Evolutionary conservation across 2,888 invertebrate genomes (phyloP), one percentile per base, ranked within the genome.

Genomic region (Epiblema foenella): DNA sequence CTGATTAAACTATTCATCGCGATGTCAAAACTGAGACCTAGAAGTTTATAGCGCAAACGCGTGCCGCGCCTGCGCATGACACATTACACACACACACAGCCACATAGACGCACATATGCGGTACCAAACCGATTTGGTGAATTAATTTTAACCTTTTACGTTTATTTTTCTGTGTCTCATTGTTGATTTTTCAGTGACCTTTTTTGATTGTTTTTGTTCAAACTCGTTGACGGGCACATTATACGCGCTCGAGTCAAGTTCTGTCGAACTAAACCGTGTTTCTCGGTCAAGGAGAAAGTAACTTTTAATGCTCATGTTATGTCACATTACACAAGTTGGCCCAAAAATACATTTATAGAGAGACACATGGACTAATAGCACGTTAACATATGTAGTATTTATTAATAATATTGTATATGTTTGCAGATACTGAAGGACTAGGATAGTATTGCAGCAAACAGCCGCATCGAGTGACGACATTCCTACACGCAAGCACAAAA

Each of bases 231-330:
- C 37, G 24, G 17, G 59, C 59, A 52, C 54, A 11, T 60, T 60
- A 60, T 24, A 54, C 39, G 69, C 17, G n/a, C 24, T 37, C 52
- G 42, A 52, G 18, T 64, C 64, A 39, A 69, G 58, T 52, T 52
- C 58, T 64, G 52, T 69, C 51, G 42, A 69, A 59, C 42, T 52
- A 69, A 69, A 60, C 64, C 58, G 58, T 64, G 69, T 69, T 69
- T 69, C 64, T 52, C 69, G 69, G 69, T 69, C 69, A 69, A 69
- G 69, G 69, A 69, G 64, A 59, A 65, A 69, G 64, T 58, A 58
- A 59, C 64, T 65, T 69, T 64, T 69, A 64, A 52, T 39, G 62
- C 54, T 69, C 52, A 59, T 59, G 51, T 69, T 39, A 65, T 59
- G 58, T 56, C 67, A 64, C n/a, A 49, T 64, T 64, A 65, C 64